Base-by-base conservation (phyloP, 2,888 invertebrate species). In the Epinotia demarniana region DNA sequence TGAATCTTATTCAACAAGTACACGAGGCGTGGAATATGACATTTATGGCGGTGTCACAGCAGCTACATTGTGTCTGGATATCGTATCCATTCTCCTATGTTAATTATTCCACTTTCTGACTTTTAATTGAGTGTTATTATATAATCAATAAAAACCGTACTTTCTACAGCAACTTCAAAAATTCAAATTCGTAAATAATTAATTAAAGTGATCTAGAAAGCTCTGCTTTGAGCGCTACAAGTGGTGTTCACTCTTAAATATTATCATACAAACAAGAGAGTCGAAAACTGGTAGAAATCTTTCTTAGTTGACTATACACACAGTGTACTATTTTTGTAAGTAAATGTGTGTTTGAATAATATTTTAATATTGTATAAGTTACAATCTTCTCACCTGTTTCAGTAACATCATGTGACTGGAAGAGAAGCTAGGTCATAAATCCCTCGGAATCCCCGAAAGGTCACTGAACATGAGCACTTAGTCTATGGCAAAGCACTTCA, bases 381-480 rank as follows among this genome's bases (percentile, higher is more conserved):
- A 49, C 3, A 33, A 49, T 12, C 13, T 19, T 49, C 76, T 89
- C 80, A 91, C 91, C 91, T 90, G 90, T 6, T 85, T 78, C 57
- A 89, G 68, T 77, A 88, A 78, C 90, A 90, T 91, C 66, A 77
- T 86, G 83, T 60, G 43, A 49, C 76, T 76, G 39, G 23, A 74
- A 68, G 75, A 76, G 79, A 75, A 79, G 80, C 33, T 39, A 43
- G 16, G 39, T 66, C 70, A 75, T 82, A 78, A 78, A 81, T 81
- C 82, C 78, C 83, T 62, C 77, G 81, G 77, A 78, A 76, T 79
- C 78, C 75, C 77, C 79, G 61, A 76, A 77, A 53, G 46, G 53
- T 80, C 86, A 87, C 87, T 82, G 80, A 79, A 79, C 84, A 82
- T 83, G 77, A 78, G 72, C 82, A 82, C 82, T 80, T 77, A 81